Conservation (phyloP, 1,140 invertebrate genomes). For the Chironomus striatipennis region DNA sequence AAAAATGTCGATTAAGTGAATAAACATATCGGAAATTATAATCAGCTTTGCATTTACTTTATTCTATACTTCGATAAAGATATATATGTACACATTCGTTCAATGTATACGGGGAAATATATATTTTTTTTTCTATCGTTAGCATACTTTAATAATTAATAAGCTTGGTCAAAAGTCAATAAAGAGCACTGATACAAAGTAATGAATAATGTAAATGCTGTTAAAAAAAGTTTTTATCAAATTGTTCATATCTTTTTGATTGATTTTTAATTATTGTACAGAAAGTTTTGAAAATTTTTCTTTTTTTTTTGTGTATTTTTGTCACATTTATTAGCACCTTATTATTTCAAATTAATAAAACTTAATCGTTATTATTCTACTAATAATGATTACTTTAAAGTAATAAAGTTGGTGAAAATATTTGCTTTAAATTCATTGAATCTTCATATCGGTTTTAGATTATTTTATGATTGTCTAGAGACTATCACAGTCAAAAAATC, state of each 20-base stretch:
- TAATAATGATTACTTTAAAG: too few species aligned
- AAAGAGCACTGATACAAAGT: neutral
- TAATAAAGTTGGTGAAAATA: too few species aligned
- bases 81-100: neutral
- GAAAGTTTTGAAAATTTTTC: neutral
- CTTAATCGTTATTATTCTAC: too few species aligned
- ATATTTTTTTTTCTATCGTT: neutral
- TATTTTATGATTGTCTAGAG: too few species aligned
- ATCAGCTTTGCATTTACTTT: neutral
- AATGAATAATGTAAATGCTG: conserved; percentile 4
- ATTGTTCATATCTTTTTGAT: neutral
- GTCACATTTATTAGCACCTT: neutral
- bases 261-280: neutral
- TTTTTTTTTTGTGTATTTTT: neutral
- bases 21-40: neutral
- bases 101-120: neutral
- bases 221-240: neutral
- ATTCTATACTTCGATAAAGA: neutral
- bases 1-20: neutral
- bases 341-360: neutral
- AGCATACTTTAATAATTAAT: neutral
- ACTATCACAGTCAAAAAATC: too few species aligned
- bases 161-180: conserved; percentile 2
- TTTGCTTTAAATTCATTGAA: too few species aligned
- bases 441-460: too few species aligned